Evolutionary conservation across 2,797 vertebrate genomes (phyloP), one percentile per base, ranked within the genome.

Genomic region (Sebastes kiyomatsui): DNA sequence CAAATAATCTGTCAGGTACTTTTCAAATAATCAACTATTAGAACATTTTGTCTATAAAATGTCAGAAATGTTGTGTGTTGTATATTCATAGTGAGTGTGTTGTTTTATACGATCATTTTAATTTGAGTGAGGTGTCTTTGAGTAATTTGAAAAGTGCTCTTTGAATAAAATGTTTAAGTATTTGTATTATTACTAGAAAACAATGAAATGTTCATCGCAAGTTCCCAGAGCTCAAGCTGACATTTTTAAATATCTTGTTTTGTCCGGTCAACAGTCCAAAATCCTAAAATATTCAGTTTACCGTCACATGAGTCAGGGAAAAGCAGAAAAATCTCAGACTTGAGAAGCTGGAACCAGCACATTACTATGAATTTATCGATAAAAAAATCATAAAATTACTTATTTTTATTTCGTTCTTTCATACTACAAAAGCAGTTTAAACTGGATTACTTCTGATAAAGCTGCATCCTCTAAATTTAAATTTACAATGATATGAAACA

Each of bases 311-410:
- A 30, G 52, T 32, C 7, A 8, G 4, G 25, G 16, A 32, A 38
- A 42, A 22, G 7, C 1, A 4, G 7, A 0, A 4, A 11, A 23
- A 14, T 2, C 6, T 32, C 14, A 62, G 6, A 22, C 16, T 2
- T 35, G 16, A 49, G 46, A 38, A 16, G 14, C 27, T 27, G 11
- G 6, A 69, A n/a, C 2, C 1, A 12, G 38, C 38, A 42, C 38
- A 16, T 42, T 42, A 28, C 3, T 4, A 23, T 72, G 1, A 30
- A 72, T 28, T 32, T 12, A 16, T n/a, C 3, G 2, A 32, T 5
- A 7, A 52, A 33, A 46, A 8, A 9, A 42, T 42, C 0, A 42
- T 16, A 42, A 42, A 42, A 27, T 66, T 25, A 42, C 20, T 9
- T 38, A 13, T 10, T 27, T 54, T 55, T 20, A 38, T 33, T 28